A percentile compares a stretch with the other conserved stretches of the same genome.
Evolutionary conservation across 2,797 vertebrate genomes (phyloP).

Genomic region (Parauchenoglanis punctatus): DNA sequence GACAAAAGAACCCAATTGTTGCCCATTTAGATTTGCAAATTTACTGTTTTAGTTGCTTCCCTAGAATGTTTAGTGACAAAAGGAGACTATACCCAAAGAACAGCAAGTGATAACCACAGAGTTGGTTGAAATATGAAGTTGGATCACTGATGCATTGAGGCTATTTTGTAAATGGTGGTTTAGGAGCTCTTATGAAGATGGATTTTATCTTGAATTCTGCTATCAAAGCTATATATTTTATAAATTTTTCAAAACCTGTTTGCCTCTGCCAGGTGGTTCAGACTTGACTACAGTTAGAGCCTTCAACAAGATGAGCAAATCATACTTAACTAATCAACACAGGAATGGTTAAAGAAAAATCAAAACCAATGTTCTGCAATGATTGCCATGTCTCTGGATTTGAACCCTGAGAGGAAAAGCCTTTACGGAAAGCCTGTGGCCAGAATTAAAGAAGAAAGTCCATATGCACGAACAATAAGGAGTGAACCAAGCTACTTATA

Average conservation of each 20-base stretch:
- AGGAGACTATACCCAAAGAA: not conserved
- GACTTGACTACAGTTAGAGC: not conserved
- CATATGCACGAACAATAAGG: not conserved
- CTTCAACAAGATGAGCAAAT: not conserved
- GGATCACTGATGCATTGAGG: not conserved
- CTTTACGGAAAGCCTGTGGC: not conserved
- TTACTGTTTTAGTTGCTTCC: not conserved
- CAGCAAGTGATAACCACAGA: not conserved
- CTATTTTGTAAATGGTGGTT: not conserved
- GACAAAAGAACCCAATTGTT: not conserved
- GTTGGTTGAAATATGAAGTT: not conserved
- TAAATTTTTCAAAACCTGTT: not conserved
- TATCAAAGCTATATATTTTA: not conserved
- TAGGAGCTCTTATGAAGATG: not conserved
- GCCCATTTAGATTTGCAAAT: not conserved
- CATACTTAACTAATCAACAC: not conserved
- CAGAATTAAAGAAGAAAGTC: not conserved
- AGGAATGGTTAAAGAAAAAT: not conserved
- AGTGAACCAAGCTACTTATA: not conserved
- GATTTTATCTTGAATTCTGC: not conserved
- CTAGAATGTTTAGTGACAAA: not conserved
- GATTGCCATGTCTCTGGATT: not conserved
- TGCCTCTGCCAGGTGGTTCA: not conserved
- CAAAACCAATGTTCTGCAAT: not conserved
- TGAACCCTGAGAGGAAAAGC: too few relatives aligned